Evolutionary conservation across 2,113 vertebrate species (phyloP), one percentile per base, ranked within the genome.

Genomic region (Hyperopisus bebe): DNA sequence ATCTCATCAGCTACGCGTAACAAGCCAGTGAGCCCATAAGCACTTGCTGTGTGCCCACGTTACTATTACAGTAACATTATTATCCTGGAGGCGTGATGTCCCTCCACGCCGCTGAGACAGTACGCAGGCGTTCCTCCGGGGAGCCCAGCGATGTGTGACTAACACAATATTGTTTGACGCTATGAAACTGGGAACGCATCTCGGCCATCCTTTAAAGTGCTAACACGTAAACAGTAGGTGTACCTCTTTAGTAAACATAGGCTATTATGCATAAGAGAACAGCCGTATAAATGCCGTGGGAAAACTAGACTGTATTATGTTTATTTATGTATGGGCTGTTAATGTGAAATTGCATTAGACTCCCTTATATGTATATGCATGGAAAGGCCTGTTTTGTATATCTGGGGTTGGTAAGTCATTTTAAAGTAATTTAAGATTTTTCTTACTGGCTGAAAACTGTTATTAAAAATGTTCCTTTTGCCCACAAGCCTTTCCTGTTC

Each of bases 261-360:
- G 27, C 50, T 47, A 35, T 50, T 87, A 27, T 55, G 85, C 85
- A 51, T 50, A 53, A 51, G 27, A 46, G 10, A 86, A 51, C 24
- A 53, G 44, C 15, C 17, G 9, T 42, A 84, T 46, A 47, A 84
- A 84, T 44, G 44, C 13, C 39, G 5, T 53, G 50, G 48, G n/a
- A 87, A 24, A 47, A 80, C 4, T 80, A 80, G 35, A 48, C 83
- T n/a, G 19, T 50, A 48, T 86, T 48, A 86, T 86, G 44, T 27
- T 86, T 86, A n/a, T 86, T 80, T 86, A n/a, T 86, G 44, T n/a
- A 50, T 50, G n/a, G 27, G 44, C 83, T 86, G 24, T 47, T 86
- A n/a, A 86, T 86, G 44, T 86, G 83, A 48, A 86, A 86, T 27
- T 86, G 83, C 48, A 86, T 48, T 86, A 86, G 35, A 42, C 35